A percentile compares a stretch with the other conserved stretches of the same genome.
phyloP scores from a whole-genome alignment of 2,888 invertebrate species.

The Rhagonycha lutea region DNA sequence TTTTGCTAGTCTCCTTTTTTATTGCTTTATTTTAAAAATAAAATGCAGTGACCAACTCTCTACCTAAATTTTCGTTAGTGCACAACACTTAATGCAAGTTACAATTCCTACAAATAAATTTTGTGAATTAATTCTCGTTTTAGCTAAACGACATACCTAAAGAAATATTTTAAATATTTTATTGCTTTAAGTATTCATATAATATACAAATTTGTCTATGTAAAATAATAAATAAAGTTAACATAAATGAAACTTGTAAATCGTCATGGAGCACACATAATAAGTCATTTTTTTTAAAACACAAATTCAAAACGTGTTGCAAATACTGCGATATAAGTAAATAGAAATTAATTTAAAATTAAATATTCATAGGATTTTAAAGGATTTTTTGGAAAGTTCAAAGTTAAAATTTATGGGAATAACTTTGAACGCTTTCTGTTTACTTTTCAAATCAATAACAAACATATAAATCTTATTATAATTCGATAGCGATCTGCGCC shows the following conservation, averaged over 20 bases:
- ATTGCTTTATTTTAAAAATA: background rate
- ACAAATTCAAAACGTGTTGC: background rate
- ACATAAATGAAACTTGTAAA: background rate
- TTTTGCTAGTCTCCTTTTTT: background rate
- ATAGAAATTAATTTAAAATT: conserved; percentile 3
- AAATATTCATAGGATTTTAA: background rate
- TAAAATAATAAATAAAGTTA: background rate
- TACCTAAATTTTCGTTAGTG: background rate
- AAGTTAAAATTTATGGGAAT: background rate
- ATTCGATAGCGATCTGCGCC: conserved; percentile 32
- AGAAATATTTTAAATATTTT: background rate
- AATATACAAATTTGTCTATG: background rate
- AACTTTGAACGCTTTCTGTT: background rate
- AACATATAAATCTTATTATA: conserved; percentile 27
- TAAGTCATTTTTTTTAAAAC: background rate
- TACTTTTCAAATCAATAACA: conserved; percentile 21
- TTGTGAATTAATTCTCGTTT: background rate
- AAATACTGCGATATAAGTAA: background rate
- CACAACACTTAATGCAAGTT: background rate
- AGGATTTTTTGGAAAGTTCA: background rate
- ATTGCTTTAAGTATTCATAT: background rate
- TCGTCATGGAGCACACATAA: background rate
- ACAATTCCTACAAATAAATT: background rate
- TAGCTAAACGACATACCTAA: background rate
- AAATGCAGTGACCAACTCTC: background rate